Base-by-base conservation (phyloP, 53 echinoderm and acorn worm species). In the Crossaster papposus region DNA sequence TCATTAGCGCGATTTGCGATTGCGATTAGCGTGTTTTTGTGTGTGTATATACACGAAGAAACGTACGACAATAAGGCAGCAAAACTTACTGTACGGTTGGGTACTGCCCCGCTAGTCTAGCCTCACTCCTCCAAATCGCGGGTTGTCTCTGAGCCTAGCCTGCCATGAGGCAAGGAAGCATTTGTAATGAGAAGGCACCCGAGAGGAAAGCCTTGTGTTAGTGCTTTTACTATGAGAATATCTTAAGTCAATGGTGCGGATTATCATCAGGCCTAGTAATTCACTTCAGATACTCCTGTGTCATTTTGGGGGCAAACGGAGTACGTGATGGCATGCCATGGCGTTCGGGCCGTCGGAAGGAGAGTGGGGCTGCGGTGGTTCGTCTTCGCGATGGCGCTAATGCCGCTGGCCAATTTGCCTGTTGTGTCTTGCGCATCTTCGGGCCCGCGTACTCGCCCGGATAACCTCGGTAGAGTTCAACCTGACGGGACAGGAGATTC, bases 191-290 rank as follows among this genome's bases (percentile, higher is more conserved):
- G 87, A 35, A 55, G 76, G 30, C 54, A 87, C 72, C 87, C 77
- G 62, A 76, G 55, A 85, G 87, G 87, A 77, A 87, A 87, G 77
- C 76, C 62, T 87, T 87, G 87, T 36, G 87, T 87, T 75, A 87
- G 77, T 36, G 62, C 38, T 22, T 44, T 44, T 52, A 31, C 53
- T 36, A 87, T 77, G 76, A 87, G 76, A 58, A 80, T 54, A 58
- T 30, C 80, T 80, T 44, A 44, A 44, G 44, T 44, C 6, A 44
- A 9, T 7, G 44, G 80, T 33, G 18, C 3, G 20, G 58, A 80
- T 80, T 50, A 80, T 80, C 54, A 58, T 54, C 17, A 23, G 22
- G 20, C 22, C 29, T 22, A 79, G 80, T 80, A 80, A 80, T 80
- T 80, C 80, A 30, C 15, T 2, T 32, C 80, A 80, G 54, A 80